Evolutionary conservation across 2,797 vertebrate species (phyloP), one percentile per base, ranked within the genome.

Genomic region (Catamblyrhynchus diadema): DNA sequence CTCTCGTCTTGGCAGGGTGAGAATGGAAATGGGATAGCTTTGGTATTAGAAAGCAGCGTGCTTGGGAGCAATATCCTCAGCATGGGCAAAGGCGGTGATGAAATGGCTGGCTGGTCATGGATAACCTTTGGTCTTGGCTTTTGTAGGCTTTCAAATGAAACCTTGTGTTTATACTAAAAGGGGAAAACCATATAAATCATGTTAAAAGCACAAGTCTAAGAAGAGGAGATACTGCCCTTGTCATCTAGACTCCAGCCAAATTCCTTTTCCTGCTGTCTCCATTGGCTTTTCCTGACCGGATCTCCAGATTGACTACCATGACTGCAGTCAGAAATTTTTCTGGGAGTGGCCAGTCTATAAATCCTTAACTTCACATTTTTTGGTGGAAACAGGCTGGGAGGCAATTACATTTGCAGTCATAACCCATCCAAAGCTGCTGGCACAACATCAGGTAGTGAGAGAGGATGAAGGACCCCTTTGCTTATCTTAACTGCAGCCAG

Each of bases 101-200:
- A 70, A 74, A 61, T 57, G 73, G 53, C 47, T 92, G 80, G 19
- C 62, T 94, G 59, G 51, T 90, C 48, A n/a, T 23, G 61, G n/a
- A 17, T 73, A 85, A 78, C 57, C n/a, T 78, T 92, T 72, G 44
- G n/a, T 90, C 64, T 81, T 90, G 50, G 41, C 33, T 93, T 90
- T 72, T 88, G 59, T n/a, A 42, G 73, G 64, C 64, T 84, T 93
- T 87, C 50, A 89, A 88, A 71, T 77, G 50, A 70, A 94, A 82
- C 60, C 45, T 67, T 45, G 42, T 71, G 24, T 87, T 82, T 77
- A 33, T 67, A 53, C 53, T 53, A 22, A 80, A 80, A 75, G 53
- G 19, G 18, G 32, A 57, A 92, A 81, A 53, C 9, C 22, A 13
- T 81, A 74, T 39, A 64, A 70, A 69, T 83, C 14, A 61, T 13